phyloP scores from a whole-genome alignment of 2,888 invertebrate genomes.

The Muschampia plurimacula region DNA sequence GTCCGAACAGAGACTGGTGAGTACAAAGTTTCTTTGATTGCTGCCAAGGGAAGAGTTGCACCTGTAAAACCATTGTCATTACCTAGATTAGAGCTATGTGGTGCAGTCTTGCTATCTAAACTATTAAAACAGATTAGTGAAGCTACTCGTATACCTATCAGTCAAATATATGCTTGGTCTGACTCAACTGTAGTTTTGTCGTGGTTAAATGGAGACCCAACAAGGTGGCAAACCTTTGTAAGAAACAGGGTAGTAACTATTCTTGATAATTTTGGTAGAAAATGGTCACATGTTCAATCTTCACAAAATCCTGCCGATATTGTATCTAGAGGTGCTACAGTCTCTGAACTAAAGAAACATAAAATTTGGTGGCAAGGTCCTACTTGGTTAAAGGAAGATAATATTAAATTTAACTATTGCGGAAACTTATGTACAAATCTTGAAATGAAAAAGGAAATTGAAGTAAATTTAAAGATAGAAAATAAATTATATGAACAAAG shows the following conservation, averaged over 20 bases:
- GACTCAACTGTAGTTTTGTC: conserved; percentile 48
- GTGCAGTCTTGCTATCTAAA: conserved; percentile 39
- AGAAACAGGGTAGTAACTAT: conserved; percentile 41
- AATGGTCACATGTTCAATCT: conserved; percentile 20
- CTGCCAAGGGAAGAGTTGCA: conserved; percentile 39
- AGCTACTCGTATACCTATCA: conserved; percentile 22
- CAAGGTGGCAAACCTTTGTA: conserved; percentile 44
- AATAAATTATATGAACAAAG: background rate
- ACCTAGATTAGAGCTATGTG: conserved; percentile 41
- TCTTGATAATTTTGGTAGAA: conserved; percentile 28
- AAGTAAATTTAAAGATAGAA: conserved; percentile 21
- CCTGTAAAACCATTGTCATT: conserved; percentile 39
- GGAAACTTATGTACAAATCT: background rate
- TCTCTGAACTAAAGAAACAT: background rate
- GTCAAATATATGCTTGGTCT: conserved; percentile 48
- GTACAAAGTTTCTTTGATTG: conserved; percentile 17
- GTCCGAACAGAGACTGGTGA: conserved; percentile 22
- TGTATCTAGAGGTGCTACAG: background rate
- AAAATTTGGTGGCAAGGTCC: background rate
- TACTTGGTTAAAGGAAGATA: background rate
- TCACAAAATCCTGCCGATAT: background rate
- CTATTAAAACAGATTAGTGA: conserved; percentile 39
- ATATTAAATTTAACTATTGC: background rate
- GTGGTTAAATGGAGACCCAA: conserved; percentile 48
- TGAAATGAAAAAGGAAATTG: background rate